Percentiles rank a stretch among this genome's conserved stretches.
Evolutionary conservation across 2,113 vertebrate genomes (phyloP).

Genomic region (Tragulus kanchil): DNA sequence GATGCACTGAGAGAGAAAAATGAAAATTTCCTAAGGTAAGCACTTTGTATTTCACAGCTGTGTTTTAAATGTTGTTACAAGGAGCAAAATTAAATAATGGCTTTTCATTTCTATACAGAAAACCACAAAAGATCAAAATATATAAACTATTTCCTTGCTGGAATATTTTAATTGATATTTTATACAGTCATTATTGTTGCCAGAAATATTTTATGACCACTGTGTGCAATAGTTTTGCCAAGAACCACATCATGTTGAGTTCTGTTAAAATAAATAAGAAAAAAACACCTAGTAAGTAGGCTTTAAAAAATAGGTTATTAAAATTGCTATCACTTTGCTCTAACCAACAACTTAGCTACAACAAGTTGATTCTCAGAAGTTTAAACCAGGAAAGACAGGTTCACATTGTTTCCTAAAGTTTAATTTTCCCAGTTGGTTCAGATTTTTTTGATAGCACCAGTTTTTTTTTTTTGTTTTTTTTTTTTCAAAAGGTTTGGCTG

Average conservation of each 20-base stretch:
- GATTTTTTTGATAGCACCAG: neutral
- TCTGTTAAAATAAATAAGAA: neutral
- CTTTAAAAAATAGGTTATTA: neutral
- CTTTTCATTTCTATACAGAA: slow-evolving; percentile 40
- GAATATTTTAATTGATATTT: slow-evolving; percentile 56
- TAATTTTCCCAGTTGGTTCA: neutral
- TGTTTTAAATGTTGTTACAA: slow-evolving; percentile 66
- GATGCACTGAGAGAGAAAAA: slow-evolving; percentile 54
- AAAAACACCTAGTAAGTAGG: neutral
- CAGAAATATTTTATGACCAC: slow-evolving; percentile 52
- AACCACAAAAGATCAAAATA: slow-evolving; percentile 44
- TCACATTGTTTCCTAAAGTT: neutral
- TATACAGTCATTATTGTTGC: slow-evolving; percentile 24
- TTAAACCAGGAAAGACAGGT: neutral
- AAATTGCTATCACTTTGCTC: neutral
- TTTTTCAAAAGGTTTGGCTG: neutral
- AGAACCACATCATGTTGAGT: neutral
- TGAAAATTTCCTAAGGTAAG: slow-evolving; percentile 73
- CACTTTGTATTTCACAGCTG: slow-evolving; percentile 54
- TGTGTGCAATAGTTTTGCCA: neutral
- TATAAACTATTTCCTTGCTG: slow-evolving; percentile 51
- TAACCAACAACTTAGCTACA: neutral
- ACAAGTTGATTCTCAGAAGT: neutral
- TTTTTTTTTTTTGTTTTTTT: neutral
- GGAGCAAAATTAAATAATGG: slow-evolving; percentile 51